phyloP scores from a whole-genome alignment of 2,113 vertebrate species.

The Hyperoodon ampullatus region DNA sequence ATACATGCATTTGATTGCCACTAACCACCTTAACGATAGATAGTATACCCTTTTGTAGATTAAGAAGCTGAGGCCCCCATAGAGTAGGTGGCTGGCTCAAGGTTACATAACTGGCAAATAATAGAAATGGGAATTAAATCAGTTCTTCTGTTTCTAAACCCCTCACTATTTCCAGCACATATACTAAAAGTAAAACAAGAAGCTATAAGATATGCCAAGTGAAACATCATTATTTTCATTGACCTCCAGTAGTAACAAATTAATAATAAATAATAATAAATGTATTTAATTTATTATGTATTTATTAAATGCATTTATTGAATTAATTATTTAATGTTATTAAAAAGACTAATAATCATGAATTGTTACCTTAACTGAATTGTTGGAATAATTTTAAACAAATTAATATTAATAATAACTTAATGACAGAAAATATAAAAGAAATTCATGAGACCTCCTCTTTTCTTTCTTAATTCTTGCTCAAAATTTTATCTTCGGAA shows the following conservation, averaged over 20 bases:
- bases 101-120: background rate
- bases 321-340: background rate
- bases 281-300: background rate
- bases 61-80: background rate
- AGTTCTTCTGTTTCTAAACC: background rate
- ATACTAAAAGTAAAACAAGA: background rate
- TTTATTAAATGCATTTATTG: background rate
- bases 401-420: background rate
- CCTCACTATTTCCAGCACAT: background rate
- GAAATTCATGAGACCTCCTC: background rate
- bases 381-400: background rate
- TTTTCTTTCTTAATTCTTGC: background rate
- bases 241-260: background rate
- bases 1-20: background rate
- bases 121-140: background rate
- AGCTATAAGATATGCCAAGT: background rate
- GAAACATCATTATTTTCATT: background rate
- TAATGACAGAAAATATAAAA: constrained; percentile 10
- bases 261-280: background rate
- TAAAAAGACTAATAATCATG: background rate
- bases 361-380: background rate
- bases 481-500: background rate
- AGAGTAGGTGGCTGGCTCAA: background rate
- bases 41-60: background rate
- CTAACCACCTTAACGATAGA: background rate